Base-by-base conservation (phyloP, 2,888 invertebrate genomes). In the Herminia tarsipennalis region DNA sequence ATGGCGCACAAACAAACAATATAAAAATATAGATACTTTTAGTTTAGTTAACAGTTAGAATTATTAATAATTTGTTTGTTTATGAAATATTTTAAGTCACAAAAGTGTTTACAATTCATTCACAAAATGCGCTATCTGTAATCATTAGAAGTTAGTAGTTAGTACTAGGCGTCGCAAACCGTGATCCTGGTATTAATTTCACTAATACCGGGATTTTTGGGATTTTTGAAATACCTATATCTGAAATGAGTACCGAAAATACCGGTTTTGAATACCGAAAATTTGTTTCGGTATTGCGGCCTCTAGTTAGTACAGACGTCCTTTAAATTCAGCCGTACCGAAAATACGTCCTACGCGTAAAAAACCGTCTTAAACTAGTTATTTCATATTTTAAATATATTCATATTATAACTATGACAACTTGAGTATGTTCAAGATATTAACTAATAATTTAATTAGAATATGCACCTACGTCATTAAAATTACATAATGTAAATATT, bases 401-500 rank as follows among this genome's bases (percentile, higher is more conserved):
- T 37, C 22, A 40, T 46, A 45, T 29, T 29, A 9, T 18, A 28
- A 21, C 21, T 44, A 45, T 16, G 12, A 18, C 24, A 29, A 36
- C 41, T 53, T 55, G 37, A 51, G 36, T 43, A 43, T 44, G 50
- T 42, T 52, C 47, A 47, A 51, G 41, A 37, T 39, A 46, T 18
- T 38, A 38, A 34, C 20, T 38, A 24, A 27, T 44, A 36, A 10
- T 12, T n/a, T n/a, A 12, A 27, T 27, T 18, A 27, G n/a, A 10
- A 36, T 24, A 44, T 27, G 28, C 47, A 52, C 35, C 17, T 48
- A 49, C 30, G 36, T 60, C 54, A 44, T 48, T 39, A 45, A 25
- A 37, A 48, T 30, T 38, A 44, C 36, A 34, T 27, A 29, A 49
- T 71, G 64, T 69, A 66, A 67, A 71, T 66, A 70, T 51, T 56